Base-by-base conservation (phyloP, 2,888 invertebrate species). In the Ditula angustiorana region DNA sequence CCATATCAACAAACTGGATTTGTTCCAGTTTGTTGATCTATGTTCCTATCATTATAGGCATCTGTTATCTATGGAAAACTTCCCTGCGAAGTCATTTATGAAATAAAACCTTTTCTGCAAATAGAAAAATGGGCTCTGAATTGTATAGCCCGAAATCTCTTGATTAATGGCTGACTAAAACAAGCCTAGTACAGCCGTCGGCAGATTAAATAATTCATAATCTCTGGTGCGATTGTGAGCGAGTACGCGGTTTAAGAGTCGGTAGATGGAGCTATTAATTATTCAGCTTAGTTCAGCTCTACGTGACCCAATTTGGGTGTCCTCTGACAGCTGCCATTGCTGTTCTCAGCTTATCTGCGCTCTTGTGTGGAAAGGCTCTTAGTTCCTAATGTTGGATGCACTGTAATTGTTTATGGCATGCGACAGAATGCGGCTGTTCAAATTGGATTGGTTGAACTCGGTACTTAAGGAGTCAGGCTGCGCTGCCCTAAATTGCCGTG, bases 241-340 rank as follows among this genome's bases (percentile, higher is more conserved):
- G 70, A 72, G 77, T 73, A 68, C 71, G 37, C 67, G 74, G 74
- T 72, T 81, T 81, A 80, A 81, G 82, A 82, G 80, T 80, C 76
- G 78, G 75, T 69, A 72, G 77, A 77, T 76, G 75, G 76, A 73
- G 75, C 78, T 79, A 84, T 87, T 86, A 85, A 88, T 88, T 86
- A 86, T 87, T 82, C 84, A 85, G 81, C 79, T 82, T 79, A 79
- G 81, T 79, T 80, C 77, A 77, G 80, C 79, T 74, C 74, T 69
- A 72, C 80, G 78, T 83, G 87, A 86, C 87, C 87, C 79, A 86
- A 82, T 85, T 85, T 78, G 71, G 67, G 69, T 70, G 73, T 74
- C 71, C 74, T 75, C 73, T 50, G 72, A 77, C 83, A 47, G 55
- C 52, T 61, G 52, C 46, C 57, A 46, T 59, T 59, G 35, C 19